Evolutionary conservation across 2,113 vertebrate species (phyloP).

Genomic region (Barnardius zonarius): DNA sequence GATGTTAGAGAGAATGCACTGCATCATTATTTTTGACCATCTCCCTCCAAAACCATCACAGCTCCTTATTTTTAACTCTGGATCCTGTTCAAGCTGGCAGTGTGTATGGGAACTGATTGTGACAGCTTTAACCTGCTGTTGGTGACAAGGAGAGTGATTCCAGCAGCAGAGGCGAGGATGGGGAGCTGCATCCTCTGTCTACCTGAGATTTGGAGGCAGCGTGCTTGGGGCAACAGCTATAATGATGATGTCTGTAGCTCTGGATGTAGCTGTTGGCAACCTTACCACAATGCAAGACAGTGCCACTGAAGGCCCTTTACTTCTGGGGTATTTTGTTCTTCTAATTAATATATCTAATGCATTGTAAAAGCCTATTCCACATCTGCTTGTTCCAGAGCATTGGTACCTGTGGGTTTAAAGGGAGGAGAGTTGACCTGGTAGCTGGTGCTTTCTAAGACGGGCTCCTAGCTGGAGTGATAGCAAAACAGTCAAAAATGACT

Average conservation of each 20-base stretch:
- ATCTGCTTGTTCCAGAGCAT: background rate
- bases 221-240: background rate
- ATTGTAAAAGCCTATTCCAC: background rate
- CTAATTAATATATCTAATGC: background rate
- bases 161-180: accelerated
- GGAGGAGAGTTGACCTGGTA: background rate
- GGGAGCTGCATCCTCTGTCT: background rate
- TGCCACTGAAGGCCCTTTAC: background rate
- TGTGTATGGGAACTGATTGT: background rate
- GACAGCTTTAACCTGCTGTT: background rate
- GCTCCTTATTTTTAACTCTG: background rate
- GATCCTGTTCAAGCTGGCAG: background rate
- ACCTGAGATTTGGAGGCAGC: background rate
- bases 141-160: background rate
- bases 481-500: background rate
- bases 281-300: background rate
- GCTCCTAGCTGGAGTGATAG: background rate
- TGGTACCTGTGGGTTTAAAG: background rate
- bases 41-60: background rate
- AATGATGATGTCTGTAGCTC: background rate
- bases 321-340: background rate
- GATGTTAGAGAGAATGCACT: background rate
- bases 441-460: background rate
- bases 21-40: too few relatives aligned
- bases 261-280: background rate